Evolutionary conservation across 2,797 vertebrate species (phyloP), one percentile per base, ranked within the genome.

Genomic region (Tokudaia muenninki): DNA sequence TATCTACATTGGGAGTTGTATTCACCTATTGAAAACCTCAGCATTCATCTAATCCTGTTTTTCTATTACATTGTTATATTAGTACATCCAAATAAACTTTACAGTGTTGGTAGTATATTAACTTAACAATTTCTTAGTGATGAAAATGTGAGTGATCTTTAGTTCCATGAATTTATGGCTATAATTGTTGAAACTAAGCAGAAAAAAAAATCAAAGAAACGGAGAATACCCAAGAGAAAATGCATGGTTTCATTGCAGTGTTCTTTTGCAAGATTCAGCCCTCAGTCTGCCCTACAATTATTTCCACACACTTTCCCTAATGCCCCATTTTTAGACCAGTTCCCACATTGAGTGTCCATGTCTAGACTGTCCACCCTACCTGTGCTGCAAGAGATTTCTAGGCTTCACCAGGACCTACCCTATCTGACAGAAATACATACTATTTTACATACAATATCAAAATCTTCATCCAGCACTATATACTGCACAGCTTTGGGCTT

Each of bases 1-100:
- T 93, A 95, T 86, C 94, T 94, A 34, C 7, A 59, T 95, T 92
- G 93, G 11, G 31, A 89, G 79, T 94, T 95, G 12, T 37, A 84
- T 72, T 94, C 75, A 74, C 26, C n/a, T 96, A 67, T 44, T 95
- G 83, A 94, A 44, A 94, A 79, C 29, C 61, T 61, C 89, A 87
- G 78, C 47, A 91, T 90, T 31, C 31, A 90, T 44, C 50, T 95
- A 83, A 86, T 77, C 89, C 72, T 70, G 55, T 65, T 96, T 97
- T 94, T 83, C 67, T 92, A 47, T 75, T 95, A 72, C 7, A 50
- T 50, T 94, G 41, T 95, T 88, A 74, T 87, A 55, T 94, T 84
- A 91, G 61, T 80, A 65, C 80, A 72, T 26, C 34, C 63, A 89
- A 83, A 50, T 31, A 95, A 87, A 80, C 82, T 9, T 94, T 96